Conservation (phyloP, 2,888 invertebrate species). For the Desoria tigrina region DNA sequence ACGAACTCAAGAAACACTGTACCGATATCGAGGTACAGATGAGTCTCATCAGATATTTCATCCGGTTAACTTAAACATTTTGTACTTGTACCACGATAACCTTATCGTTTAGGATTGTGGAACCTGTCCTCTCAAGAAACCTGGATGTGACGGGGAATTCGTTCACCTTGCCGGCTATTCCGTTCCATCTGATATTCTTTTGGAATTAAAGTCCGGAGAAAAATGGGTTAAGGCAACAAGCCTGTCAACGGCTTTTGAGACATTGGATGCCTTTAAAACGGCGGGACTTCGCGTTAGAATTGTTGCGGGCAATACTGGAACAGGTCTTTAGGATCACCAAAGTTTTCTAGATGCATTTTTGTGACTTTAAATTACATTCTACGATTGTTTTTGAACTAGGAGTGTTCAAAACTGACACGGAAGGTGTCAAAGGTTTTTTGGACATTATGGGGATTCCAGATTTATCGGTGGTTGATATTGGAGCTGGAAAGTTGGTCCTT, state of each 20-base stretch:
- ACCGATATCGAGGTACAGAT: constrained; percentile 58
- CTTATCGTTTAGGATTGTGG: constrained; percentile 26
- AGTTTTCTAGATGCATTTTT: not conserved
- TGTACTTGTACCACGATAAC: not conserved
- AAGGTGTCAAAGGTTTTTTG: constrained; percentile 31
- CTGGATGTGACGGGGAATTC: not conserved
- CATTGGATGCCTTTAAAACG: constrained; percentile 58
- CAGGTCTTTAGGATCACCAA: too few relatives aligned
- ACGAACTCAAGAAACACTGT: constrained; percentile 60
- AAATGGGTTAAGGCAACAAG: constrained; percentile 55
- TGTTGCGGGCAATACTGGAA: constrained; percentile 74
- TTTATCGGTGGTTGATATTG: not conserved
- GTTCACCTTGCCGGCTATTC: not conserved
- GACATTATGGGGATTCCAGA: constrained; percentile 32
- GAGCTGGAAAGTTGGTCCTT: constrained; percentile 57
- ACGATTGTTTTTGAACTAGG: not conserved
- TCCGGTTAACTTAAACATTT: constrained; percentile 7
- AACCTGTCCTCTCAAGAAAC: not conserved
- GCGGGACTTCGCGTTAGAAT: constrained; percentile 60
- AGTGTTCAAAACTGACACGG: constrained; percentile 32
- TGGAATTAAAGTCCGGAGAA: constrained; percentile 30
- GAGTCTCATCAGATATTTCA: not conserved
- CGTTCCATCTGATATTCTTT: not conserved
- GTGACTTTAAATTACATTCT: not conserved
- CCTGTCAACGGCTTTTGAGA: constrained; percentile 63